Evolutionary conservation across 2,797 vertebrate species (phyloP), one percentile per base, ranked within the genome.

Genomic region (Synaphobranchus kaupii): DNA sequence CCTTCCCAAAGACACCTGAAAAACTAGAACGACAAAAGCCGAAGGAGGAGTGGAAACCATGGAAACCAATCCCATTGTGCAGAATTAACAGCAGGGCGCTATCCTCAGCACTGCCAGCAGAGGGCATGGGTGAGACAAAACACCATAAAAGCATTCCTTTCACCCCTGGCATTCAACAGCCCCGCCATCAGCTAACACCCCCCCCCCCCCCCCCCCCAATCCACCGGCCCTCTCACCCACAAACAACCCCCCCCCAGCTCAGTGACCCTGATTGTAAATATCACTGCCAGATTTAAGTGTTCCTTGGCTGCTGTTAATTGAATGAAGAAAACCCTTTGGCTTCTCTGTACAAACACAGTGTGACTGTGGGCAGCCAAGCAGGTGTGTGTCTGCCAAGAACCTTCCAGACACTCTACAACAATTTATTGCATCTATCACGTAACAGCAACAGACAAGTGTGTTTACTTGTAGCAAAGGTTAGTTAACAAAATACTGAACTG

Each of bases 281-380:
- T 85, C 84, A 83, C 31, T 83, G 86, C 82, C 76, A 85, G 88
- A 87, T 90, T 91, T 90, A 89, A 87, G 88, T 87, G 89, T 88
- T 76, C 89, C 0, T 9, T 60, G 66, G 84, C 83, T 87, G 87
- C 86, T 73, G n/a, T 68, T 87, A 91, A 92, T 83, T 86, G 87
- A 90, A 83, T 86, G 83, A 92, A 76, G 89, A 58, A 76, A 90
- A 90, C 78, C 83, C 84, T 85, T 48, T 48, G 44, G 76, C 44
- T 48, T 80, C 20, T 22, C 20, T 80, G 20, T 44, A n/a, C 9
- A 25, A 22, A 25, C 78, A 25, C 78, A 48, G 78, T 48, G 7
- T 50, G 20, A 48, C 20, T 50, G 20, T 4, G 34, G 68, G 31
- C 31, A 39, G 44, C 47, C 78, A 48, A 39, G 78, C 1, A 47